Percentiles rank a stretch among this genome's conserved stretches.
Conservation (phyloP, 2,113 vertebrate genomes). For the Lonchura striata region DNA sequence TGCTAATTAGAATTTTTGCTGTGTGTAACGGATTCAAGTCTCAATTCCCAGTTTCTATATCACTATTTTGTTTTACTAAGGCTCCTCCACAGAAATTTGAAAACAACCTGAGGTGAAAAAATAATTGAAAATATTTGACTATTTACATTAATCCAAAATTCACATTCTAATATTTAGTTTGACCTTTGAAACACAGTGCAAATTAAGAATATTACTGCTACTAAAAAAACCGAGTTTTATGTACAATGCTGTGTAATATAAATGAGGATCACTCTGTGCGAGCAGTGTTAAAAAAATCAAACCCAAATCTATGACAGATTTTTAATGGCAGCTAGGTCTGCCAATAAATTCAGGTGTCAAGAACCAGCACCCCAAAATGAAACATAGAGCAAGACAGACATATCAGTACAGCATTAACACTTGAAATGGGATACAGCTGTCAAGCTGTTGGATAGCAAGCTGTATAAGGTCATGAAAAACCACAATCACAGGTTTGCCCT, state of each 20-base stretch:
- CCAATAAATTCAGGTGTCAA: background rate
- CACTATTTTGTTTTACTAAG: background rate
- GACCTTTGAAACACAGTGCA: background rate
- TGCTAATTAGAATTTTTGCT: background rate
- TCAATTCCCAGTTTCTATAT: background rate
- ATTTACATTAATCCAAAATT: background rate
- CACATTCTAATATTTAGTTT: background rate
- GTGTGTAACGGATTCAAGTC: background rate
- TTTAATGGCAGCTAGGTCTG: background rate
- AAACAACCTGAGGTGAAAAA: background rate
- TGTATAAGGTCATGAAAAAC: background rate
- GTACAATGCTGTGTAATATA: background rate
- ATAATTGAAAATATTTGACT: background rate
- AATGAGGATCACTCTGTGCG: background rate
- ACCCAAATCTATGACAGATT: background rate
- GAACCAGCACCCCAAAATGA: background rate
- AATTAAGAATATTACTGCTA: background rate
- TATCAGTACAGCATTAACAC: background rate
- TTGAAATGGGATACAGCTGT: background rate
- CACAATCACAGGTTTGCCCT: background rate
- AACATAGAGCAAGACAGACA: background rate
- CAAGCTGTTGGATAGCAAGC: slow-evolving; percentile 4
- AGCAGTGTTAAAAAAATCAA: background rate
- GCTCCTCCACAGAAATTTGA: background rate
- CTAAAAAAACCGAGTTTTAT: background rate